A percentile compares a stretch with the other conserved stretches of the same genome.
These are phyloP conservation scores for Erebia aethiops DNA, from an alignment of 2,888 invertebrate genomes.

Conservation along the genomic window DNA sequence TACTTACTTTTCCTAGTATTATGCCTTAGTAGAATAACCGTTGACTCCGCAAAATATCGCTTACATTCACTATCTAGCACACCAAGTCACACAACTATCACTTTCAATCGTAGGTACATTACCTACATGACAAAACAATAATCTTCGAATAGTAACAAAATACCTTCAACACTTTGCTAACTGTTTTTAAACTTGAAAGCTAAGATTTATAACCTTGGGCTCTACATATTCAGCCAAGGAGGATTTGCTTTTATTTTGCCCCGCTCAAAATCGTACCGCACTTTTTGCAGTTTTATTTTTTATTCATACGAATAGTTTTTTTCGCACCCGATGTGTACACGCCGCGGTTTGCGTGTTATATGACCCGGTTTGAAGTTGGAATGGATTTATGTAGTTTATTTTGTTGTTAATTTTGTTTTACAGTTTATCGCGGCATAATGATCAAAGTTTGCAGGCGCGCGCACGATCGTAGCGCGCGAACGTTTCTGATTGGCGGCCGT, in stretches of 20 bases:
- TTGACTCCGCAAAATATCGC: conserved; percentile 19
- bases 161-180: background rate
- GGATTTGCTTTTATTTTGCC: conserved; percentile 52
- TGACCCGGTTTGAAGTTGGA: conserved; percentile 52
- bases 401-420: conserved; percentile 49
- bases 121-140: conserved; percentile 13
- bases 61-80: conserved; percentile 38
- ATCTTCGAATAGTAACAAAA: background rate
- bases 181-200: background rate
- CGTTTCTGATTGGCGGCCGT: conserved; percentile 71
- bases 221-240: conserved; percentile 39
- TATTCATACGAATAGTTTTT: conserved; percentile 49
- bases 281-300: conserved; percentile 61
- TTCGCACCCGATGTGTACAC: conserved; percentile 56
- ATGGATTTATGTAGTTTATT: conserved; percentile 57
- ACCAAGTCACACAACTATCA: conserved; percentile 46
- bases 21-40: background rate
- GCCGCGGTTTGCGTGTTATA: conserved; percentile 57
- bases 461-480: conserved; percentile 67
- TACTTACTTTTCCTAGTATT: conserved; percentile 13
- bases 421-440: conserved; percentile 61
- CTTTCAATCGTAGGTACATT: conserved; percentile 32
- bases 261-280: conserved; percentile 58
- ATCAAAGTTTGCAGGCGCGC: conserved; percentile 68
- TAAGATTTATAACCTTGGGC: conserved; percentile 42